These are phyloP conservation scores for Ctenopoma multispine DNA, from an alignment of 2,797 vertebrate genomes.

Conservation along the genomic window DNA sequence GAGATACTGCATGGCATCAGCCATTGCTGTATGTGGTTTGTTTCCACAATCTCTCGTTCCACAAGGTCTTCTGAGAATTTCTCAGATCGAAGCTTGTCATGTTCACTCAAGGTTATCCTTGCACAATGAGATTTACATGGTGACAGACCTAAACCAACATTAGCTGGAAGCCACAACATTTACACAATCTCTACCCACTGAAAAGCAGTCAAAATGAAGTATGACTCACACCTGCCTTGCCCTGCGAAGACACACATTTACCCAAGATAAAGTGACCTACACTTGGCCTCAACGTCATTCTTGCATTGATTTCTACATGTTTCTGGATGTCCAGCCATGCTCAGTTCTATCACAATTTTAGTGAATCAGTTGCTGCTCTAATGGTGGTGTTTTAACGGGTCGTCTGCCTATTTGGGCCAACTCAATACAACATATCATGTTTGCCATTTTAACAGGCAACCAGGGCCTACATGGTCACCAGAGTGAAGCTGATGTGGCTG, in stretches of 20 bases:
- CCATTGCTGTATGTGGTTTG: too few species aligned
- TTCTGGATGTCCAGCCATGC: conserved; percentile 1
- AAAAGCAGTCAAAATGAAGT: conserved; percentile 1
- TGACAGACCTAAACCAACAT: conserved; percentile 14
- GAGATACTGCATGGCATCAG: too few species aligned
- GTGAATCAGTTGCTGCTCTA: conserved; percentile 50
- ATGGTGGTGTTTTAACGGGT: conserved; percentile 51
- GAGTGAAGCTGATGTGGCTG: conserved; percentile 5
- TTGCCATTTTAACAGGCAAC: conserved; percentile 29
- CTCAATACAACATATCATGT: conserved; percentile 51
- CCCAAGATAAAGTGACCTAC: conserved; percentile 30
- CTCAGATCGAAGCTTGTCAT: not conserved
- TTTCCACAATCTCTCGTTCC: not conserved
- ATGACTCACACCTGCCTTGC: conserved; percentile 7
- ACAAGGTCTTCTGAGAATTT: not conserved
- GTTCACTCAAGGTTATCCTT: conserved; percentile 23
- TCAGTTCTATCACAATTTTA: conserved; percentile 25
- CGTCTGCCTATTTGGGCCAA: conserved; percentile 44
- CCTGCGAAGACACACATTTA: conserved; percentile 12
- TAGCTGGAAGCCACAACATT: conserved; percentile 26
- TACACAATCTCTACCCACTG: conserved; percentile 7
- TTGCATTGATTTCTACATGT: not conserved
- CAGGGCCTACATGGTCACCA: conserved; percentile 25
- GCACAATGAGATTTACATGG: conserved; percentile 6
- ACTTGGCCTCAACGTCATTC: conserved; percentile 1